Percentiles rank a stretch among this genome's conserved stretches.
Conservation (phyloP, 1,140 invertebrate genomes). For the Planococcus citri region DNA sequence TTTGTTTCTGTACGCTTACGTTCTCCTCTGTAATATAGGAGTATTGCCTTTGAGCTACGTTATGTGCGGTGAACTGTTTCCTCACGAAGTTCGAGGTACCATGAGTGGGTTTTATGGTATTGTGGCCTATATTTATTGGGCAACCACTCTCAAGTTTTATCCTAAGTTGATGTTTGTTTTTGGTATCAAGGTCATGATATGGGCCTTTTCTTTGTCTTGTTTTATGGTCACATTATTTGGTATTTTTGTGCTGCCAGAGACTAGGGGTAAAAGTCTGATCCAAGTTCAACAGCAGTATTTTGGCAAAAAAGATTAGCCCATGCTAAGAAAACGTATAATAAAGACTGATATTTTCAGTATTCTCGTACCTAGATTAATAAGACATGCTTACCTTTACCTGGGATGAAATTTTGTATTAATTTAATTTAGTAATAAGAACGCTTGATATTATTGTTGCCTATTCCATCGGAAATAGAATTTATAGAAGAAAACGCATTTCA, state of each 20-base stretch:
- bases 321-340: too few species aligned
- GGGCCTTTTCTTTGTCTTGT: conserved; percentile 43
- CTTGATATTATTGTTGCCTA: too few species aligned
- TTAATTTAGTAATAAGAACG: too few species aligned
- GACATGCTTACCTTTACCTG: too few species aligned
- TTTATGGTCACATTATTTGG: conserved; percentile 41
- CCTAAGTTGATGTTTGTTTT: conserved; percentile 34
- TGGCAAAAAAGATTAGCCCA: background rate
- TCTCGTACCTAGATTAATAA: too few species aligned
- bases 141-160: conserved; percentile 43
- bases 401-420: too few species aligned
- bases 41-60: conserved; percentile 35
- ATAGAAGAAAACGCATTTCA: too few species aligned
- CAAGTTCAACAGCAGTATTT: conserved; percentile 45
- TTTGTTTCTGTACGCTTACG: conserved; percentile 30
- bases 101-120: conserved; percentile 37
- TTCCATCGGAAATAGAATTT: too few species aligned
- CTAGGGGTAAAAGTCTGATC: conserved; percentile 56
- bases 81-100: conserved; percentile 39
- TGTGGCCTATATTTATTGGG: conserved; percentile 40
- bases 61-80: conserved; percentile 33
- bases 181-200: conserved; percentile 42
- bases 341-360: too few species aligned
- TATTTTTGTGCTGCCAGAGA: conserved; percentile 59
- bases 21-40: conserved; percentile 33